A percentile compares a stretch with the other conserved stretches of the same genome.
Evolutionary conservation across 53 echinoderm and acorn worm species (phyloP).

Genomic region (Hippasteria phrygiana): DNA sequence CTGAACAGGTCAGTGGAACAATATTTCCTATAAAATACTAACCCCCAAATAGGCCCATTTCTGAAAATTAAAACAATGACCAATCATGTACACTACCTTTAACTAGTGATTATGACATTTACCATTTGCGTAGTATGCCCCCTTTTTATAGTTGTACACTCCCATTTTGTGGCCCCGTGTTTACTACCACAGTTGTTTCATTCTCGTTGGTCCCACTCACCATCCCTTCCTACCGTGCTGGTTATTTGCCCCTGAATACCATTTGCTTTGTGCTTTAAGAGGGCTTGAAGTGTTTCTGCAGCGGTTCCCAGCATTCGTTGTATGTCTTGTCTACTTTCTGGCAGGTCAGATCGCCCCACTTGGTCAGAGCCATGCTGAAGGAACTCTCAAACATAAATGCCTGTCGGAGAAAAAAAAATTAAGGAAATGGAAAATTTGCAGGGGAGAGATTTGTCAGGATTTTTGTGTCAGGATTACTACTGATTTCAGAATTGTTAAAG

Average conservation of each 20-base stretch:
- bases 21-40: too few relatives aligned
- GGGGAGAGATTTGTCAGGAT: neutral
- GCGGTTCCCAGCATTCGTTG: conserved; percentile 90
- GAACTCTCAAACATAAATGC: conserved; percentile 99
- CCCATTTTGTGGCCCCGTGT: too few relatives aligned
- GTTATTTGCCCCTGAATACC: neutral
- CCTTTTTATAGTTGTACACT: too few relatives aligned
- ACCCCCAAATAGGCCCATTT: too few relatives aligned
- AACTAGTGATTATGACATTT: too few relatives aligned
- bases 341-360: conserved; percentile 91
- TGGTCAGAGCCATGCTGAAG: conserved; percentile 89
- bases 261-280: neutral
- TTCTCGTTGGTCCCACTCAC: neutral
- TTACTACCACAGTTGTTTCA: too few relatives aligned
- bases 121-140: too few relatives aligned
- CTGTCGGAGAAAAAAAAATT: conserved; percentile 45
- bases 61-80: too few relatives aligned
- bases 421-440: neutral
- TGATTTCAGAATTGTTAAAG: too few relatives aligned
- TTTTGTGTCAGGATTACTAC: too few relatives aligned
- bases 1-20: too few relatives aligned
- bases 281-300: conserved; percentile 87
- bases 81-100: too few relatives aligned
- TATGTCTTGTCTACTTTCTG: conserved; percentile 84
- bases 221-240: neutral